These are phyloP conservation scores for Aplysina aerophoba DNA, from an alignment of 37 sponge, comb jelly and placozoan genomes.

Conservation along the genomic window DNA sequence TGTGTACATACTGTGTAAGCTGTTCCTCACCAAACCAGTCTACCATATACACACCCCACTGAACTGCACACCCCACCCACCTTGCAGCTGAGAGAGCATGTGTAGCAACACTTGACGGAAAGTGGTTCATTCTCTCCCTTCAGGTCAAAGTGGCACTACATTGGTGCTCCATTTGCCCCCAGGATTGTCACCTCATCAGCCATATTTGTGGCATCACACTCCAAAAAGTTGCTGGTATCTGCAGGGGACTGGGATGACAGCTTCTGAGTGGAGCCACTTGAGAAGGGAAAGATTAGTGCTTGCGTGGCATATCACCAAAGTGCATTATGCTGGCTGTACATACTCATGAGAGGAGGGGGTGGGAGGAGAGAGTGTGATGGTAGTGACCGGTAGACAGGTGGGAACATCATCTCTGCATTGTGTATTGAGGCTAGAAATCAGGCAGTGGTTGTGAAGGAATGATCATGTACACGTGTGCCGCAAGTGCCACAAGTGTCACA, in stretches of 20 bases:
- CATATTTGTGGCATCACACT: constrained; percentile 74
- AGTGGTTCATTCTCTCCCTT: constrained; percentile 1
- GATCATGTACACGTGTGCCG: too few species aligned
- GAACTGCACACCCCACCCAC: too few species aligned
- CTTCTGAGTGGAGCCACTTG: constrained; percentile 66
- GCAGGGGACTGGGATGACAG: constrained; percentile 96
- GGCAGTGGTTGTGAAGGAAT: too few species aligned
- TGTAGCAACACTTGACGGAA: too few species aligned
- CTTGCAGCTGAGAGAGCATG: too few species aligned
- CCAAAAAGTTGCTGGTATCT: constrained; percentile 77
- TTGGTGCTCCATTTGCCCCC: constrained; percentile 76
- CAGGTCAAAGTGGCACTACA: constrained; percentile 61
- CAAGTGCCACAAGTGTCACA: too few species aligned
- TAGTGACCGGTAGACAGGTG: too few species aligned
- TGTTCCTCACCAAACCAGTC: background rate
- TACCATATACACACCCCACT: background rate
- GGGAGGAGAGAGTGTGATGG: too few species aligned
- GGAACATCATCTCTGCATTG: too few species aligned
- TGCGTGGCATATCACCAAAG: constrained; percentile 67
- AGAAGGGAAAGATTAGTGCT: constrained; percentile 50
- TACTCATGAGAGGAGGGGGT: too few species aligned
- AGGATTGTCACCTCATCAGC: constrained; percentile 46
- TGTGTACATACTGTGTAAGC: background rate
- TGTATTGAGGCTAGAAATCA: too few species aligned
- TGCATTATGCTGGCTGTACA: too few species aligned